phyloP scores from a whole-genome alignment of 2,888 invertebrate genomes.

The Imbricaverruca yamaguchii region DNA sequence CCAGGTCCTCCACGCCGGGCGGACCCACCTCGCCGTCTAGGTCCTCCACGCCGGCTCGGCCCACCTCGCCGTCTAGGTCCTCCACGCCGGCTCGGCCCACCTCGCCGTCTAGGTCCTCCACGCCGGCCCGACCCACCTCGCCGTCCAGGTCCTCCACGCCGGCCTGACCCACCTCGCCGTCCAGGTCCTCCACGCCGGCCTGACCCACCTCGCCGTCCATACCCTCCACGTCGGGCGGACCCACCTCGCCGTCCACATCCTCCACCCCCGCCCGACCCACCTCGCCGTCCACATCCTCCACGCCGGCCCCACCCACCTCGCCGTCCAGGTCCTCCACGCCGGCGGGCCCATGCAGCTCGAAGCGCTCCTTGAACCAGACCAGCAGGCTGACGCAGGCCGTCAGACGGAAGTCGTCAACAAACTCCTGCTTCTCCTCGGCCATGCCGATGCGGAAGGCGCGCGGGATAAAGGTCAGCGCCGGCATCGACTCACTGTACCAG shows the following conservation, averaged over 20 bases:
- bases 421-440: slow-evolving; percentile 31
- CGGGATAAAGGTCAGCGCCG: slow-evolving; percentile 30
- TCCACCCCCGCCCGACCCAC: slow-evolving; percentile 24
- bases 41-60: too few relatives aligned
- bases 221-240: slow-evolving; percentile 41
- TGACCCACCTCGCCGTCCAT: too few relatives aligned
- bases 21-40: too few relatives aligned
- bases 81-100: too few relatives aligned
- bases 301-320: too few relatives aligned
- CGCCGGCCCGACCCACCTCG: too few relatives aligned
- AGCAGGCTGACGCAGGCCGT: slow-evolving; percentile 79
- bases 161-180: slow-evolving; percentile 34
- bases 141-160: too few relatives aligned
- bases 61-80: too few relatives aligned
- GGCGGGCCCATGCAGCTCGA: slow-evolving; percentile 26
- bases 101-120: too few relatives aligned
- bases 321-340: slow-evolving; percentile 53
- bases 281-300: too few relatives aligned
- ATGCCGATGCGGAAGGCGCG: slow-evolving; percentile 32
- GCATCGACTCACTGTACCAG: slow-evolving; percentile 33
- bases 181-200: slow-evolving; percentile 46
- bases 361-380: slow-evolving; percentile 55
- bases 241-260: slow-evolving; percentile 30
- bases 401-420: slow-evolving; percentile 62
- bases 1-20: too few relatives aligned